These are phyloP conservation scores for Gopherus flavomarginatus DNA, from an alignment of 2,113 vertebrate genomes.

Conservation along the genomic window DNA sequence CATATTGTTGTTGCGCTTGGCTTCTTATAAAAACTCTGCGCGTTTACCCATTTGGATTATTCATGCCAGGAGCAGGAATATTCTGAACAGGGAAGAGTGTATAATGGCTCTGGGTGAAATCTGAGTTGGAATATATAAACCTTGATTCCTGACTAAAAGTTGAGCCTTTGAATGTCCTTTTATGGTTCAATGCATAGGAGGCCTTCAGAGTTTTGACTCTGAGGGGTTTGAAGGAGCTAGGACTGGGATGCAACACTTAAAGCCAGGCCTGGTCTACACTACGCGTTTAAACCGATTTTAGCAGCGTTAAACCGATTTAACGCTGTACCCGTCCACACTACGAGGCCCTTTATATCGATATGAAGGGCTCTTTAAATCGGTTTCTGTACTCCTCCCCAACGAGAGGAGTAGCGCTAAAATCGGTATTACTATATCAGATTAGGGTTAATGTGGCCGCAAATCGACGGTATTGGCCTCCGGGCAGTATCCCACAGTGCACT, in stretches of 20 bases:
- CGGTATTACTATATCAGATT: no score
- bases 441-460: no score
- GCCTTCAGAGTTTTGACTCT: not conserved
- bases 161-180: not conserved
- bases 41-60: not conserved
- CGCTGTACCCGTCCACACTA: no score
- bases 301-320: no score
- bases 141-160: not conserved
- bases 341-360: no score
- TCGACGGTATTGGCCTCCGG: no score
- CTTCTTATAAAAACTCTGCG: not conserved
- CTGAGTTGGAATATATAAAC: not conserved
- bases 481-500: no score
- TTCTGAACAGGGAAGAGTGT: not conserved
- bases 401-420: no score
- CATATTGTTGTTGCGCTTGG: not conserved
- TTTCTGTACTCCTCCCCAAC: no score
- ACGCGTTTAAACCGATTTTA: no score
- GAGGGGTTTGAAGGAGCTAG: not conserved
- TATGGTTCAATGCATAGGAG: not conserved
- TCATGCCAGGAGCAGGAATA: not conserved
- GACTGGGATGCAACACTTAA: not conserved
- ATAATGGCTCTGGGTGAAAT: not conserved
- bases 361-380: no score
- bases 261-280: not conserved